Conservation (phyloP, 2,888 invertebrate species). For the Lycocerus yunnanus region DNA sequence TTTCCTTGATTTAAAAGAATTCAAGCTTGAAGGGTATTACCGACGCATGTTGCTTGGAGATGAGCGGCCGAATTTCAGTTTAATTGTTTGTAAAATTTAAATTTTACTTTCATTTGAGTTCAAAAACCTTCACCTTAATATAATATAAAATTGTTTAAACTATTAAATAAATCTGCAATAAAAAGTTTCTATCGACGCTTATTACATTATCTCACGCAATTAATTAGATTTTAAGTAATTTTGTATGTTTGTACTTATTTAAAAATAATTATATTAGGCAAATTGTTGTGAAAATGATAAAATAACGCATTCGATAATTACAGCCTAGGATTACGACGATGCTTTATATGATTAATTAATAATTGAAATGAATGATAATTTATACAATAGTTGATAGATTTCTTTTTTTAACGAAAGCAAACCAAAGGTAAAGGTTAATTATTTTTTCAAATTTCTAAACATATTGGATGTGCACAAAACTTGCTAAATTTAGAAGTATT, state of each 20-base stretch:
- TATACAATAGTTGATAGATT: slow-evolving; percentile 1
- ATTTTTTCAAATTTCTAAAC: neutral
- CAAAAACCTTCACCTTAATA: neutral
- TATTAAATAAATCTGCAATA: neutral
- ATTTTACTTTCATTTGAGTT: neutral
- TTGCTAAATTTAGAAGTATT: neutral
- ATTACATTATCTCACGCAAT: neutral
- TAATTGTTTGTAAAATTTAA: neutral
- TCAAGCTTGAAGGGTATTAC: neutral
- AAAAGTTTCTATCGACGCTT: neutral
- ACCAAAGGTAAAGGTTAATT: slow-evolving; percentile 6
- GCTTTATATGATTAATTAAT: neutral
- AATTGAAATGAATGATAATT: neutral
- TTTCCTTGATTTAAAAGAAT: neutral
- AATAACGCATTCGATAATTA: neutral
- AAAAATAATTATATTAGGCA: neutral
- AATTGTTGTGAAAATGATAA: neutral
- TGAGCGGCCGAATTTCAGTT: neutral
- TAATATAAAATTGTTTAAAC: neutral
- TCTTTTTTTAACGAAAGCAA: slow-evolving; percentile 8
- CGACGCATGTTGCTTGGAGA: neutral
- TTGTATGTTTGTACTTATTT: neutral
- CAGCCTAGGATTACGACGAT: neutral
- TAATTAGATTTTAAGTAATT: neutral
- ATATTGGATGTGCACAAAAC: neutral